Evolutionary conservation across 2,888 invertebrate species (phyloP), one percentile per base, ranked within the genome.

Genomic region (Auanema sp.): DNA sequence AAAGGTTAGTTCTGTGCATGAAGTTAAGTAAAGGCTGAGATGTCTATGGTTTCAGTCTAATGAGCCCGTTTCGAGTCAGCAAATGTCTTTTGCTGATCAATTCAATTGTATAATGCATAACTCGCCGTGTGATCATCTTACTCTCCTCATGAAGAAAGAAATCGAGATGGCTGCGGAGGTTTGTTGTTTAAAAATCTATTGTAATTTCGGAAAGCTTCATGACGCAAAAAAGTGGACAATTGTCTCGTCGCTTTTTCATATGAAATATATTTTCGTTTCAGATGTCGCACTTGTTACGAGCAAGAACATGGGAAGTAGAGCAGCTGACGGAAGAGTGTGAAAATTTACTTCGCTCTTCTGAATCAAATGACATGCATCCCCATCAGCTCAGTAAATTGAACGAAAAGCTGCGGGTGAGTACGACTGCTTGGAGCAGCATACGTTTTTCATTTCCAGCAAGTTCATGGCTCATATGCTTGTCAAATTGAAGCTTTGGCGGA

Each of bases 281-380:
- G 71, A 78, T 81, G 77, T 59, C 65, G 2, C 54, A 75, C 21
- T 57, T 79, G 63, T 69, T 79, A 12, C 66, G 73, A 4, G 75
- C 78, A 5, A 60, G 80, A 18, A 75, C 78, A 44, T 77, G 74
- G 69, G 79, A 80, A 62, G 65, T 80, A 11, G 76, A 79, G 43
- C 59, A 67, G 18, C 44, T 80, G 55, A 53, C 68, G 47, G 71
- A 61, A 54, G 68, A 76, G 58, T 76, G 79, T 53, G 78, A 77
- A 23, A 60, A 72, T 12, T 58, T 78, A n/a, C 54, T 47, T 18
- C 49, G 53, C 14, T 54, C 55, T 11, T 70, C 64, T 44, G 65
- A 62, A 51, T 53, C 61, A 14, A 40, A 64, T 12, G 76, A 76
- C 21, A 62, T 71, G 58, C 72, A 73, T 59, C 79, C 79, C 18